A percentile compares a stretch with the other conserved stretches of the same genome.
These are phyloP conservation scores for Regulus satrapa DNA, from an alignment of 2,113 vertebrate species.

Conservation along the genomic window DNA sequence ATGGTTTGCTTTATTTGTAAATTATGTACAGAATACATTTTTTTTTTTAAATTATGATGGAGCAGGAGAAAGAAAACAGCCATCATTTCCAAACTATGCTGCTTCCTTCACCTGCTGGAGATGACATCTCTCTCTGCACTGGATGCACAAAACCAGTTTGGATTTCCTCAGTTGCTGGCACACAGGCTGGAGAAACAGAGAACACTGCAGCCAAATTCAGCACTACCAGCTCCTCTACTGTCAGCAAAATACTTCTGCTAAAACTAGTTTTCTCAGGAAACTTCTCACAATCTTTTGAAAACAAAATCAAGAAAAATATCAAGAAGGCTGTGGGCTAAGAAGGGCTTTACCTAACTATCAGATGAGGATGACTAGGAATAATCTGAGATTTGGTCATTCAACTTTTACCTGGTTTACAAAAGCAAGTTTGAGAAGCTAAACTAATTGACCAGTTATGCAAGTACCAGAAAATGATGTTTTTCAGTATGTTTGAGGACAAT, in stretches of 20 bases:
- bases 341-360: slow-evolving; percentile 64
- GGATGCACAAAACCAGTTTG: slow-evolving; percentile 68
- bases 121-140: slow-evolving; percentile 61
- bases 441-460: slow-evolving; percentile 66
- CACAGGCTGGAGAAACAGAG: slow-evolving; percentile 57
- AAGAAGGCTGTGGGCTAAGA: slow-evolving; percentile 59
- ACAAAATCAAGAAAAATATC: slow-evolving; percentile 58
- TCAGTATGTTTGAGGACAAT: slow-evolving; percentile 56
- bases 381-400: slow-evolving; percentile 67
- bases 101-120: slow-evolving; percentile 50
- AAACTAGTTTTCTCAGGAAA: slow-evolving; percentile 56
- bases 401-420: slow-evolving; percentile 62
- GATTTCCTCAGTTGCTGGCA: slow-evolving; percentile 76
- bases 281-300: slow-evolving; percentile 61
- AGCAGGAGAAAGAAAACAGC: slow-evolving; percentile 54
- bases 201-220: slow-evolving; percentile 51
- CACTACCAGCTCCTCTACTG: slow-evolving; percentile 50
- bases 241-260: slow-evolving; percentile 66
- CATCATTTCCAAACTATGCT: slow-evolving; percentile 37
- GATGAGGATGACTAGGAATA: slow-evolving; percentile 65
- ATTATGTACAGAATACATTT: slow-evolving; percentile 79
- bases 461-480: slow-evolving; percentile 65
- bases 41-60: slow-evolving; percentile 53
- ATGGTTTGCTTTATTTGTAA: slow-evolving; percentile 77
- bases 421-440: slow-evolving; percentile 64